Evolutionary conservation across 2,888 invertebrate species (phyloP), one percentile per base, ranked within the genome.

Genomic region (Hemithea aestivaria): DNA sequence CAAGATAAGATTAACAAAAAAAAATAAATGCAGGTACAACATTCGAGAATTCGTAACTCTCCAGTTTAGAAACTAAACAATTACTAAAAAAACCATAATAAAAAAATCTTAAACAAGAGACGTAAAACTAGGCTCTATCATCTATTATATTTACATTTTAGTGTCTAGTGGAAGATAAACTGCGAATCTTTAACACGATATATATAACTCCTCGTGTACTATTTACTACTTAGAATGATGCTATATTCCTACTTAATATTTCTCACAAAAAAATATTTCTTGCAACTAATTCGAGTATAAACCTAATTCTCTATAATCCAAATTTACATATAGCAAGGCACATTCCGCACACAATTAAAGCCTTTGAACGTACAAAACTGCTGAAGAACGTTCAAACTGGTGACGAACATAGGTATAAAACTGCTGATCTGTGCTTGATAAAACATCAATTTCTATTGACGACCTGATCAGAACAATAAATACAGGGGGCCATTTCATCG

Each of bases 11-110:
- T 73, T 75, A 81, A 82, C 75, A 80, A 82, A 83, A 75, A 73
- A 74, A 77, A 77, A 80, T 82, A 87, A 87, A 88, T 87, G 87
- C 88, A 88, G 88, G 88, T 88, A 88, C 88, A 87, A 83, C 79
- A 87, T 85, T 87, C 87, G 87, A 88, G 87, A 84, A 87, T 81
- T 73, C 69, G 68, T 75, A 78, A 80, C 84, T 87, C 80, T 85
- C 82, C 76, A 78, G 75, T 80, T 74, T 79, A 78, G 73, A 79
- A 81, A 81, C 74, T 81, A 84, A 82, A 84, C 77, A 74, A 79
- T 76, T 77, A 78, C 78, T 77, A 81, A 73, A 80, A 69, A 72
- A 77, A 80, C 72, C 67, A 67, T 62, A 74, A 75, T 81, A 73
- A 77, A 40, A 76, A 64, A 63, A 58, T 48, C 57, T 62, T 70